These are phyloP conservation scores for Anas platyrhynchos DNA, from an alignment of 2,113 vertebrate genomes.

Conservation along the genomic window DNA sequence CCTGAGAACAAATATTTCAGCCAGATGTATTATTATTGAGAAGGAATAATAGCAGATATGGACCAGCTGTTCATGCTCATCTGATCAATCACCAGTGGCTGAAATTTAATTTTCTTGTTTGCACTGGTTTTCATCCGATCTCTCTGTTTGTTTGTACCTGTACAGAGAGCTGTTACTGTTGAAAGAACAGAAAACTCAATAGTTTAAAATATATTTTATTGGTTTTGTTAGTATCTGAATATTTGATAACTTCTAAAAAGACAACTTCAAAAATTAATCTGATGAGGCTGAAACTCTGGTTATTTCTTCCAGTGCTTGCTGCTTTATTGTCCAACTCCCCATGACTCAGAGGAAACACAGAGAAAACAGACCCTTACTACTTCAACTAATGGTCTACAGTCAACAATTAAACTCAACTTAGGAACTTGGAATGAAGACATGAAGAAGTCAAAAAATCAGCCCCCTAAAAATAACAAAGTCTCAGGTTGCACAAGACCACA, in stretches of 20 bases:
- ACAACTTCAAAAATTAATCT: background rate
- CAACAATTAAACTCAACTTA: background rate
- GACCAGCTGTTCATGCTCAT: background rate
- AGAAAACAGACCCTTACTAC: background rate
- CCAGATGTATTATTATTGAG: background rate
- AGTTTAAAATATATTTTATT: background rate
- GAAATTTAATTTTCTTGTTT: background rate
- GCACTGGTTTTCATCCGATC: background rate
- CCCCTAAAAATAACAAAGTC: background rate
- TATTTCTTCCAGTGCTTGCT: background rate
- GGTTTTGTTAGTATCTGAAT: background rate
- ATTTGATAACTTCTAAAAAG: background rate
- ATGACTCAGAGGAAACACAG: background rate
- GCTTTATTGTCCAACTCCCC: background rate
- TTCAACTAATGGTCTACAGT: background rate
- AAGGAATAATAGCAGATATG: background rate
- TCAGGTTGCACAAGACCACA: background rate
- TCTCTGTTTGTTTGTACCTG: background rate
- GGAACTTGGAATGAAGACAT: background rate
- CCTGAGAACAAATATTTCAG: background rate
- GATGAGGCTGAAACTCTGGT: background rate
- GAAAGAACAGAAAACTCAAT: background rate
- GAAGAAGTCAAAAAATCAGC: background rate
- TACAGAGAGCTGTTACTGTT: background rate
- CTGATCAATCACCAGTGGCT: background rate